Evolutionary conservation across 2,113 vertebrate species (phyloP).

Genomic region (Ctenomys sociabilis): DNA sequence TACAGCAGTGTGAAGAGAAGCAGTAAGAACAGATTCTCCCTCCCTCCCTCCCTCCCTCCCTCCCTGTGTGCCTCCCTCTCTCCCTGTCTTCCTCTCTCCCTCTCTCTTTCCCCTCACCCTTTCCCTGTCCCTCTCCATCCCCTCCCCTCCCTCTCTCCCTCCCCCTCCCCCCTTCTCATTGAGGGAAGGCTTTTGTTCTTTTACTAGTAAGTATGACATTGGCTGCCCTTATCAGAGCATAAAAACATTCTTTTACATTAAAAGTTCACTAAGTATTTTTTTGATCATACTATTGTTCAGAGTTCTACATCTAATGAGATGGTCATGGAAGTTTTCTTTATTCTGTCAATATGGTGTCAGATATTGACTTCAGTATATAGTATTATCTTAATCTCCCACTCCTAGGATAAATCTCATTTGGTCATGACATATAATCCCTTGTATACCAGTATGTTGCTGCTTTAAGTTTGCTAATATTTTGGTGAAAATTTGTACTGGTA

Average conservation of each 20-base stretch:
- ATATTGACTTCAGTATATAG: neutral
- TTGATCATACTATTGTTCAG: neutral
- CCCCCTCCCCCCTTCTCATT: neutral
- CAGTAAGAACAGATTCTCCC: neutral
- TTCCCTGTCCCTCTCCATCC: no score
- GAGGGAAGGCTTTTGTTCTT: neutral
- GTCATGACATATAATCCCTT: neutral
- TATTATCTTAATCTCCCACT: neutral
- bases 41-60: no score
- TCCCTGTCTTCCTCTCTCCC: no score
- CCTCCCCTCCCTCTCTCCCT: no score
- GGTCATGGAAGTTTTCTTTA: neutral
- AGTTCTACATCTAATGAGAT: neutral
- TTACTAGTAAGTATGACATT: neutral
- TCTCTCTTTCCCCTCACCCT: neutral
- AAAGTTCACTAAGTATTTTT: neutral
- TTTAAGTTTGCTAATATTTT: neutral
- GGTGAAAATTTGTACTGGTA: neutral
- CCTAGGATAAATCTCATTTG: neutral
- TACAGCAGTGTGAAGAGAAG: neutral
- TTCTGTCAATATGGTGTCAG: neutral
- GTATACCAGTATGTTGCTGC: neutral
- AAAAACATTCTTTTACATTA: neutral
- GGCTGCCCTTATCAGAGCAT: neutral
- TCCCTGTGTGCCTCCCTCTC: no score